A percentile compares a stretch with the other conserved stretches of the same genome.
Conservation (phyloP, 2,113 vertebrate genomes). For the Oncorhynchus tshawytscha region DNA sequence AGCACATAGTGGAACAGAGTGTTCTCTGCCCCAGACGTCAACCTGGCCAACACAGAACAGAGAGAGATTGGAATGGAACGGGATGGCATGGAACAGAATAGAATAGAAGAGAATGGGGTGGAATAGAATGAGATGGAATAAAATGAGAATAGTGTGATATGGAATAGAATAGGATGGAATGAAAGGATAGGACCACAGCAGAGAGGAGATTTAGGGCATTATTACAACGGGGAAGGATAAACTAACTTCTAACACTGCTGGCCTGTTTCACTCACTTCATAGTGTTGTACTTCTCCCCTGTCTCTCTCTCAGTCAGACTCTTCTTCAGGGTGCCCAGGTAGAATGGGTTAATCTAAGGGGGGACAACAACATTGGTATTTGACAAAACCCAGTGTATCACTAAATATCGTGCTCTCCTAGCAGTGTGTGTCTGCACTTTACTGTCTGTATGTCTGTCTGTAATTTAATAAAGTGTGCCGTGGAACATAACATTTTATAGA, state of each 20-base stretch:
- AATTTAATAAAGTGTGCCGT: neutral
- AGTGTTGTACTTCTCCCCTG: conserved; percentile 77
- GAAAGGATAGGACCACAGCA: no score
- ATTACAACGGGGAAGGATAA: no score
- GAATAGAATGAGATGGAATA: no score
- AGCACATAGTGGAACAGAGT: conserved; percentile 94
- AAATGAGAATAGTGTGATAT: no score
- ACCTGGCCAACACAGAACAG: conserved; percentile 60
- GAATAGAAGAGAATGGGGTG: no score
- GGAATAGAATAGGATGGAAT: no score
- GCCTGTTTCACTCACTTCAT: conserved; percentile 77
- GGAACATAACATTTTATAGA: neutral
- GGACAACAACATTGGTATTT: neutral
- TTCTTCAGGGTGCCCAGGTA: conserved; percentile 84
- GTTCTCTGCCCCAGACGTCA: conserved; percentile 90
- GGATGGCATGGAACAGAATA: no score
- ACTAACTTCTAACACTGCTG: no score
- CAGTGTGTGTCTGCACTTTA: neutral
- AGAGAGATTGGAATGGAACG: neutral
- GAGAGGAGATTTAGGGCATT: no score
- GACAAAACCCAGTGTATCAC: neutral
- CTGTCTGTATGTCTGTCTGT: no score
- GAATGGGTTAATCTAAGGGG: conserved; percentile 83
- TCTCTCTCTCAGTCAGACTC: conserved; percentile 81
- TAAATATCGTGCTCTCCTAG: conserved; percentile 62